Percentiles rank a stretch among this genome's conserved stretches.
Evolutionary conservation across 2,113 vertebrate genomes (phyloP).

Genomic region (Neolamprologus caudopunctatus): DNA sequence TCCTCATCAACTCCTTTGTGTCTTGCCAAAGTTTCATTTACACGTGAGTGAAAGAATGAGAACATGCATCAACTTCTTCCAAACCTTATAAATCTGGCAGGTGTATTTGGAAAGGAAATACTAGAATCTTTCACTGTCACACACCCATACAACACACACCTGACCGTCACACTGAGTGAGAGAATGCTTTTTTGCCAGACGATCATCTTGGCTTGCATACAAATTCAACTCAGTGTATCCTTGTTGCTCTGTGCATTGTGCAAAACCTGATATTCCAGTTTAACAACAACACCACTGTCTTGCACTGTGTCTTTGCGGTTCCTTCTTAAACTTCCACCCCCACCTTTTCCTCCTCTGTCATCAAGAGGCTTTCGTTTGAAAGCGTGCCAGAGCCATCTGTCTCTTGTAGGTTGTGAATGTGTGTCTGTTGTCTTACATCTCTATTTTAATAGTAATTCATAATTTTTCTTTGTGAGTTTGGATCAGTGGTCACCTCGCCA

Average conservation of each 20-base stretch:
- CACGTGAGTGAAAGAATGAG: background rate
- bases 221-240: background rate
- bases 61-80: background rate
- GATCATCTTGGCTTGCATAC: background rate
- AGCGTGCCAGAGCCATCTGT: background rate
- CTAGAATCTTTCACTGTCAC: background rate
- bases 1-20: background rate
- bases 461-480: background rate
- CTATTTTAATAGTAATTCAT: background rate
- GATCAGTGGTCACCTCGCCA: rapidly evolving
- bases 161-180: background rate
- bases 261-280: conserved; percentile 20
- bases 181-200: background rate
- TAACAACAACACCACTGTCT: background rate
- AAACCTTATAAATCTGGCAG: background rate
- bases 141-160: background rate
- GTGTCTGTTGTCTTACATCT: background rate
- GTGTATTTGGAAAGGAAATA: background rate
- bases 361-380: background rate
- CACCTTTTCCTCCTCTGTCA: background rate
- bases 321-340: background rate
- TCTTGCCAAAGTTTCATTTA: background rate
- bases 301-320: background rate
- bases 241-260: background rate
- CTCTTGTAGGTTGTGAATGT: background rate